These are phyloP conservation scores for Stegodyphus dumicola DNA, from an alignment of 1,140 invertebrate genomes.

Conservation along the genomic window DNA sequence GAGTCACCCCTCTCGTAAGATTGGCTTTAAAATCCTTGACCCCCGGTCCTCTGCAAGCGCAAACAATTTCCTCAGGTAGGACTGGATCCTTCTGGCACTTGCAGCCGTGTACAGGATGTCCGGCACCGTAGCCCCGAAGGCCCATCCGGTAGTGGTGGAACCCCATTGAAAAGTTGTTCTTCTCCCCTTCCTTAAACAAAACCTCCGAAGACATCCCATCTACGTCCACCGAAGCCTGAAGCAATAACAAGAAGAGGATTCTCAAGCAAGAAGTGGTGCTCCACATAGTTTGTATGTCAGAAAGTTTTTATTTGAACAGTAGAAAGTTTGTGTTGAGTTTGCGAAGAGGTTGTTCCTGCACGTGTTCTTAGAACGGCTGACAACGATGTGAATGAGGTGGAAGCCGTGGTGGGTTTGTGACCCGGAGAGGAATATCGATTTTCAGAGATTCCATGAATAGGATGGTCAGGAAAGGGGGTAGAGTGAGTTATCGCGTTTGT, in stretches of 20 bases:
- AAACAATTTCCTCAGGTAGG: constrained; percentile 32
- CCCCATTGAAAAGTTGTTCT: constrained; percentile 23
- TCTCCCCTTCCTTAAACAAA: constrained; percentile 13
- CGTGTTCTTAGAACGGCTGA: background rate
- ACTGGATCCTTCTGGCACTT: constrained; percentile 39
- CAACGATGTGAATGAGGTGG: background rate
- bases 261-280: background rate
- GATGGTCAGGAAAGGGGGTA: background rate
- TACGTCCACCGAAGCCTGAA: background rate
- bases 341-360: background rate
- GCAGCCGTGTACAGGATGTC: constrained; percentile 18
- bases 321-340: background rate
- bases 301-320: background rate
- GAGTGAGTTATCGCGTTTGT: background rate
- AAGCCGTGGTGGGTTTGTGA: no score
- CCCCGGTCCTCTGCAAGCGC: constrained; percentile 32
- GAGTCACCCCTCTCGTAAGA: constrained; percentile 36
- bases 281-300: background rate
- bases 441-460: background rate
- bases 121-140: constrained; percentile 9
- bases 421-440: background rate
- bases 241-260: background rate
- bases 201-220: constrained; percentile 1
- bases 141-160: constrained; percentile 45
- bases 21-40: constrained; percentile 47